phyloP scores from a whole-genome alignment of 2,113 vertebrate species.

The Bubo scandiacus region DNA sequence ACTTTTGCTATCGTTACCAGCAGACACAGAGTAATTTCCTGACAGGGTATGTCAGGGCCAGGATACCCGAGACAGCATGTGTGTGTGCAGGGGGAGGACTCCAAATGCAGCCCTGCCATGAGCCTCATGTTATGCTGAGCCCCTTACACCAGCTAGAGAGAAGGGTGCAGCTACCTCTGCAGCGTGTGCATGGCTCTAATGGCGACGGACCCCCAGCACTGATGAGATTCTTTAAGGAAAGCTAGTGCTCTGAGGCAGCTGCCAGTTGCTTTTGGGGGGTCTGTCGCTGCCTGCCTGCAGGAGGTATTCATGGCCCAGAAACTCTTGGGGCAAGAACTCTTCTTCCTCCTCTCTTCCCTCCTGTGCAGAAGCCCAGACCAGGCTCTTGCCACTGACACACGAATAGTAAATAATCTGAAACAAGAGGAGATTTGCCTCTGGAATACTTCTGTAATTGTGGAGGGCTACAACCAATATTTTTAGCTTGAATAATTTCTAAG shows the following conservation, averaged over 20 bases:
- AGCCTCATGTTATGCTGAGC: background rate
- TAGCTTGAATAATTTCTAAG: background rate
- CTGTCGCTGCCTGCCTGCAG: background rate
- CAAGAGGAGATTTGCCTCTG: background rate
- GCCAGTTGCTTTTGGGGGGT: too few species aligned
- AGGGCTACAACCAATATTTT: background rate
- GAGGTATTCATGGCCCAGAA: background rate
- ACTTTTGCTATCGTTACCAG: background rate
- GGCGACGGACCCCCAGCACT: background rate
- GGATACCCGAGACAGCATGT: background rate
- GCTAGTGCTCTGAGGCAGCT: background rate
- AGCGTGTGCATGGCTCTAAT: rapidly evolving
- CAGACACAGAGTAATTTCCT: background rate
- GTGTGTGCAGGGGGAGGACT: background rate
- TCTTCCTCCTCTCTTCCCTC: background rate
- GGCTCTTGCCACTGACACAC: background rate
- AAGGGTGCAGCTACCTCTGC: background rate
- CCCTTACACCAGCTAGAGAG: background rate
- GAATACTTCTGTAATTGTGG: background rate
- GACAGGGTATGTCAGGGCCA: background rate
- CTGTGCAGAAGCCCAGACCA: background rate
- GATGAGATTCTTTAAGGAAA: background rate
- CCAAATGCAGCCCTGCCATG: background rate
- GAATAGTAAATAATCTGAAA: background rate
- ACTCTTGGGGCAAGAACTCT: background rate